These are phyloP conservation scores for Drosophila eohydei DNA, from an alignment of 2,888 invertebrate genomes.

Conservation along the genomic window DNA sequence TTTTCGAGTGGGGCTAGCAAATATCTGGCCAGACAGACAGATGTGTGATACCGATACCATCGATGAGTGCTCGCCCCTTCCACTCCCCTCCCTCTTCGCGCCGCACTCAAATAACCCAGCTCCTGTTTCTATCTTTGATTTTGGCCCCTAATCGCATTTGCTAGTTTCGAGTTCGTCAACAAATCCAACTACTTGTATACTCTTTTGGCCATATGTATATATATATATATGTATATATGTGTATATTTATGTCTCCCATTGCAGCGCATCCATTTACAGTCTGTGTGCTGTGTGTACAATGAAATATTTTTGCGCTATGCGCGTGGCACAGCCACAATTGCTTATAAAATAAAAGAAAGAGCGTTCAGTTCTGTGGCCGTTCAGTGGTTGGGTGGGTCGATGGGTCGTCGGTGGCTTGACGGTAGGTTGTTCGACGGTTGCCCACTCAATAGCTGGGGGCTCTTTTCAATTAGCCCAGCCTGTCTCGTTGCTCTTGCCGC, in stretches of 20 bases:
- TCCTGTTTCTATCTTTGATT: slow-evolving; percentile 15
- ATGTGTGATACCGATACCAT: slow-evolving; percentile 56
- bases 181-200: slow-evolving; percentile 24
- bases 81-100: not conserved
- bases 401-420: slow-evolving; percentile 55
- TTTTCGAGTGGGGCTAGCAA: slow-evolving; percentile 5
- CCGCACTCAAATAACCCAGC: slow-evolving; percentile 6
- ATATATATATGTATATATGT: not conserved
- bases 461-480: slow-evolving; percentile 73
- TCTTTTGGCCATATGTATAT: not conserved
- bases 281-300: slow-evolving; percentile 41
- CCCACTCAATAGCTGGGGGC: slow-evolving; percentile 73
- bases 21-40: slow-evolving; percentile 60
- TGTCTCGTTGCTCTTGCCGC: slow-evolving; percentile 38
- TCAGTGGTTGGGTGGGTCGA: slow-evolving; percentile 54
- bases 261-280: slow-evolving; percentile 29
- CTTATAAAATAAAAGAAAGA: slow-evolving; percentile 58
- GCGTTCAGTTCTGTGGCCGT: slow-evolving; percentile 32
- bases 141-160: slow-evolving; percentile 15
- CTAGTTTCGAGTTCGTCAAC: slow-evolving; percentile 22
- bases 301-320: slow-evolving; percentile 61
- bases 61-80: slow-evolving; percentile 9
- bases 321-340: slow-evolving; percentile 64
- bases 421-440: slow-evolving; percentile 48
- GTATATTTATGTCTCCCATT: slow-evolving; percentile 18